A percentile compares a stretch with the other conserved stretches of the same genome.
These are phyloP conservation scores for Centroberyx gerrardi DNA, from an alignment of 2,797 vertebrate genomes.

Conservation along the genomic window DNA sequence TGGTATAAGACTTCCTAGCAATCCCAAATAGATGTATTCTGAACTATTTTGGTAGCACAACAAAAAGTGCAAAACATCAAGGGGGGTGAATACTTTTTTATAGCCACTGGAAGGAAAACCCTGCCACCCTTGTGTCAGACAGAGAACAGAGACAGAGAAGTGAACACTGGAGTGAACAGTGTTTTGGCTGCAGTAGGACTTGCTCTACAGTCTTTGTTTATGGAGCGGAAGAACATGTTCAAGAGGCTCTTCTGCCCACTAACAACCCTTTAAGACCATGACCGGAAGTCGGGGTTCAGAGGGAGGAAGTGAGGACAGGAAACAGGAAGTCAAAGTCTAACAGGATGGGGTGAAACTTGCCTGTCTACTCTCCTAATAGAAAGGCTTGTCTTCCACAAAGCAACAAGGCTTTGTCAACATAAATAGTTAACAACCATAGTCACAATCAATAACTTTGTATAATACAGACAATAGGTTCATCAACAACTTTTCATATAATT, in stretches of 20 bases:
- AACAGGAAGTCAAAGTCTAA: constrained; percentile 37
- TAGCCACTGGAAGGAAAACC: not conserved
- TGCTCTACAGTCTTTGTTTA: not conserved
- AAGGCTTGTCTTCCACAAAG: not conserved
- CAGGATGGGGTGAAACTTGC: constrained; percentile 35
- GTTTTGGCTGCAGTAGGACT: not conserved
- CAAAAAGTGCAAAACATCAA: no score
- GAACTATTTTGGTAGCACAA: no score
- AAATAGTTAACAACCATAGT: no score
- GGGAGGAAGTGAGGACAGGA: constrained; percentile 44
- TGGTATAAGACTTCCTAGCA: no score
- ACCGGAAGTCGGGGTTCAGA: not conserved
- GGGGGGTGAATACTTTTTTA: no score
- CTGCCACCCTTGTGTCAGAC: not conserved
- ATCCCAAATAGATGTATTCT: no score
- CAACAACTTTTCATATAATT: no score
- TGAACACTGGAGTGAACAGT: not conserved
- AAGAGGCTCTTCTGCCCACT: not conserved
- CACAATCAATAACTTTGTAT: no score
- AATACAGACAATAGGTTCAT: no score
- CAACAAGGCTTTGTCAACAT: no score
- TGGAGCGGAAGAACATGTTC: not conserved
- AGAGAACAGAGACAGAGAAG: not conserved
- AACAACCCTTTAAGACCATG: constrained; percentile 1
- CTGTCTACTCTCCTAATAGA: not conserved